Evolutionary conservation across 1,140 invertebrate species (phyloP), one percentile per base, ranked within the genome.

Genomic region (Trypoxylus dichotomus): DNA sequence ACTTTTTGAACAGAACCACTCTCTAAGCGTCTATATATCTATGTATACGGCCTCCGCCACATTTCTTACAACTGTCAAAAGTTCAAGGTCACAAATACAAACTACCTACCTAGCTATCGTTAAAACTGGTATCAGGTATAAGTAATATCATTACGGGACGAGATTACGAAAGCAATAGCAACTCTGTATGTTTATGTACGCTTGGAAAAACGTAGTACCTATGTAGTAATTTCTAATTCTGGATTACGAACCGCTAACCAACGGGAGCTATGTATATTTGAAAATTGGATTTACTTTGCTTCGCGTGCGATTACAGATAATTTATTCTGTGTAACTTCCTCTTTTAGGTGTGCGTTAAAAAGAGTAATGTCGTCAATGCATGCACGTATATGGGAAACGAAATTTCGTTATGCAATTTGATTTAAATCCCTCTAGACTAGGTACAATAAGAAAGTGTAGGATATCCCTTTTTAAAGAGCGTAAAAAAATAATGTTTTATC

Each of bases 71-170:
- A 68, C 60, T 68, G 60, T 68, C 60, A 68, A 24, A 68, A 68
- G 60, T 68, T 68, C 60, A 68, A 68, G 60, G 60, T 68, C 60
- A 68, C 60, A 68, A 68, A 68, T 68, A 68, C 60, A 68, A 68
- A 68, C 60, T 68, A 68, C 60, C 60, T 27, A 27, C 21, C 60
- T 13, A 24, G 58, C n/a, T 29, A 68, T 21, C 32, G 32, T 32
- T 27, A 7, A 29, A 27, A 68, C 21, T 29, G 60, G 27, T 68
- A 68, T 54, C 19, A 13, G 13, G 47, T 29, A 47, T 47, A 68
- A 13, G 60, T 68, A 68, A 27, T 68, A 68, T 29, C 10, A 68
- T 29, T 68, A 25, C 60, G 24, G n/a, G 10, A 29, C 24, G 25
- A 11, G 21, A 68, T 68, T 68, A 68, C 60, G 21, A 29, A 68